Evolutionary conservation across 2,113 vertebrate genomes (phyloP).

Genomic region (Neoarius graeffei): DNA sequence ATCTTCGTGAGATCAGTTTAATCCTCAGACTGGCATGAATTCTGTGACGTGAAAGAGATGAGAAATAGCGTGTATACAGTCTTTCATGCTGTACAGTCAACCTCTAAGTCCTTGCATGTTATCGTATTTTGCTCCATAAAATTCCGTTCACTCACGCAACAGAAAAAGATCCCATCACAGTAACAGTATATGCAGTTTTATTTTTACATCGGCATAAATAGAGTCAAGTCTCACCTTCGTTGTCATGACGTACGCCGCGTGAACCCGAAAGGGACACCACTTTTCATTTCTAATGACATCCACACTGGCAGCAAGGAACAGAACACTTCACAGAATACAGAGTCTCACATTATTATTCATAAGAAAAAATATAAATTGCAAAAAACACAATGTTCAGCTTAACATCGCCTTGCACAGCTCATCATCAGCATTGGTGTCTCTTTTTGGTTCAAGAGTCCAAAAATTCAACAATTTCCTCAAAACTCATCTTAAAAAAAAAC

Average conservation of each 20-base stretch:
- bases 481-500: not conserved
- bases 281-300: not conserved
- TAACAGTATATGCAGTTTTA: slow-evolving; percentile 21
- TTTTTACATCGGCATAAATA: slow-evolving; percentile 13
- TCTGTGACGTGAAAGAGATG: not conserved
- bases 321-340: slow-evolving; percentile 36
- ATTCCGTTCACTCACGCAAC: not conserved
- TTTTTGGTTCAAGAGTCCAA: no score
- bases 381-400: not conserved
- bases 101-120: not conserved
- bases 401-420: not conserved
- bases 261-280: not conserved
- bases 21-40: not conserved
- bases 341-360: slow-evolving; percentile 36
- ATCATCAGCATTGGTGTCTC: not conserved
- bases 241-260: not conserved
- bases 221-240: slow-evolving; percentile 22
- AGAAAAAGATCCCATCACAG: not conserved
- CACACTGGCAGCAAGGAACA: not conserved
- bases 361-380: not conserved
- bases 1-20: not conserved
- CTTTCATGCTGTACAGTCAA: not conserved
- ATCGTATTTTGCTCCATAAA: not conserved
- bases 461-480: not conserved
- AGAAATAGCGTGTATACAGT: not conserved